Evolutionary conservation across 1,140 invertebrate genomes (phyloP), one percentile per base, ranked within the genome.

Genomic region (Hestina assimilis): DNA sequence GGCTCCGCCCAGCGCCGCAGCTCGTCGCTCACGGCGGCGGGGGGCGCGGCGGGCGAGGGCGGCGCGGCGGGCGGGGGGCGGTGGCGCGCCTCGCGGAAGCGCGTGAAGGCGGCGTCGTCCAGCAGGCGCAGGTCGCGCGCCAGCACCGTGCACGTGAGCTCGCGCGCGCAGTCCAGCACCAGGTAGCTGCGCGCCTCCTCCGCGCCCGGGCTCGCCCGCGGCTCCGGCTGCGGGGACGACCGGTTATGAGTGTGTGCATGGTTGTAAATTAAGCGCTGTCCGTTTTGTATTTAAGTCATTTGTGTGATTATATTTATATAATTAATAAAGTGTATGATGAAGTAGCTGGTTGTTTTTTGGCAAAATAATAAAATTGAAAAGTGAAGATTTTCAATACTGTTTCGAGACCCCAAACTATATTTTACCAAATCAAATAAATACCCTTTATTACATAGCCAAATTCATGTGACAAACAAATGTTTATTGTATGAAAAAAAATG

Each of bases 241-340:
- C 79, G 84, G 57, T 85, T 80, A 8, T 87, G 70, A 41, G 87
- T 76, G n/a, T n/a, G n/a, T n/a, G n/a, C n/a, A n/a, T n/a, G n/a
- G n/a, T n/a, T n/a, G n/a, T n/a, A n/a, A n/a, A n/a, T n/a, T n/a
- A n/a, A n/a, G n/a, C n/a, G n/a, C n/a, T n/a, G n/a, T n/a, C n/a
- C n/a, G n/a, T n/a, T n/a, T n/a, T n/a, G n/a, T n/a, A n/a, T n/a
- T n/a, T n/a, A n/a, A n/a, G n/a, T n/a, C n/a, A n/a, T n/a, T n/a
- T n/a, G n/a, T n/a, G n/a, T n/a, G n/a, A n/a, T n/a, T n/a, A n/a
- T n/a, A n/a, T n/a, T n/a, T n/a, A n/a, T n/a, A n/a, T n/a, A n/a
- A n/a, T n/a, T n/a, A n/a, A n/a, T n/a, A n/a, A n/a, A n/a, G n/a
- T n/a, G n/a, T n/a, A n/a, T n/a, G n/a, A n/a, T n/a, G n/a, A n/a